These are phyloP conservation scores for Podotricha telesiphe DNA, from an alignment of 2,888 invertebrate species.

Conservation along the genomic window DNA sequence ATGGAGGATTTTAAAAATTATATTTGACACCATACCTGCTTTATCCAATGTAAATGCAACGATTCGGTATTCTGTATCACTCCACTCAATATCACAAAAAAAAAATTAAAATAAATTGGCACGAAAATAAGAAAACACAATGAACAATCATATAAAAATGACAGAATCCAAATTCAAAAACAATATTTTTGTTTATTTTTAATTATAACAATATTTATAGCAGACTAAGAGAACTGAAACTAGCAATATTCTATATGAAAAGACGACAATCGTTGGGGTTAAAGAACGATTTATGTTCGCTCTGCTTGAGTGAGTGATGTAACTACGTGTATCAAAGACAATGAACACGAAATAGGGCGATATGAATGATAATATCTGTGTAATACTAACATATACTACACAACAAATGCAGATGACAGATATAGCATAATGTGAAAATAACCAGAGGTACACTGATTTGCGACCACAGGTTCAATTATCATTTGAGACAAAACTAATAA, in stretches of 20 bases:
- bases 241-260: slow-evolving; percentile 25
- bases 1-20: no score
- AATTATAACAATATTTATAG: no score
- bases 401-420: not conserved
- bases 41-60: no score
- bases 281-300: slow-evolving; percentile 29
- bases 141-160: no score
- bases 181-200: no score
- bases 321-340: slow-evolving; percentile 19
- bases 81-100: no score
- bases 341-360: slow-evolving; percentile 16
- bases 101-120: no score
- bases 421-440: not conserved
- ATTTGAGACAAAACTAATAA: not conserved
- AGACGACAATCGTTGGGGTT: slow-evolving; percentile 32
- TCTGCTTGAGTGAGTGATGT: slow-evolving; percentile 27
- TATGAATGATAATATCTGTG: slow-evolving; percentile 11
- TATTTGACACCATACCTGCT: no score
- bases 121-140: no score
- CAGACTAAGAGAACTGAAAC: slow-evolving; percentile 16
- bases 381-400: slow-evolving; percentile 2
- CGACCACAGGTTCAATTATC: not conserved
- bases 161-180: no score
- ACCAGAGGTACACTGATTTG: not conserved
- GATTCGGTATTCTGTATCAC: no score